Percentiles rank a stretch among this genome's conserved stretches.
These are phyloP conservation scores for Macrophya annulata DNA, from an alignment of 2,888 invertebrate genomes.

Conservation along the genomic window DNA sequence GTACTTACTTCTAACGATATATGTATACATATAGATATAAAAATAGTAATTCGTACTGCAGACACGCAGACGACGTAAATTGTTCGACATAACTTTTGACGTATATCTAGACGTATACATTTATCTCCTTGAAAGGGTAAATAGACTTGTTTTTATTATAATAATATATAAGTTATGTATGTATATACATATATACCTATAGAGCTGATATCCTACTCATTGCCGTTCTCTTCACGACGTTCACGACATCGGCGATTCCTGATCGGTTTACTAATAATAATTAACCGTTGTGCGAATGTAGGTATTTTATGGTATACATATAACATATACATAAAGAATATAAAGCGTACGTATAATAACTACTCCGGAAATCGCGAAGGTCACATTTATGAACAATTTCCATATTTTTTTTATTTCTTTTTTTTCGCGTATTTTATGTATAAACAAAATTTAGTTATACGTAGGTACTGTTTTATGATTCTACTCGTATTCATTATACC, in stretches of 20 bases:
- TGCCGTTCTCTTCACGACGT: constrained; percentile 15
- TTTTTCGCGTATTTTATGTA: background rate
- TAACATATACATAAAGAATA: background rate
- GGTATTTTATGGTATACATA: too few species aligned
- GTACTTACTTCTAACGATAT: too few species aligned
- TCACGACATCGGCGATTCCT: constrained; percentile 27
- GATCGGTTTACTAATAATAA: constrained; percentile 47
- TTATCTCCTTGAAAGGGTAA: constrained; percentile 40
- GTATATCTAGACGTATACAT: background rate
- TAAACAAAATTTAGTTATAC: too few species aligned
- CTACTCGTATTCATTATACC: too few species aligned
- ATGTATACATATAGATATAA: background rate
- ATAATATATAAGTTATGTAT: constrained; percentile 11
- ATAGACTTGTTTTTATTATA: constrained; percentile 44
- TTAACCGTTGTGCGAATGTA: constrained; percentile 53
- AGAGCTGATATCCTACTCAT: background rate
- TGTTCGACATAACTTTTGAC: background rate
- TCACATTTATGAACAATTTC: constrained; percentile 11
- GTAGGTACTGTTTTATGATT: too few species aligned
- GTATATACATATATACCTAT: background rate
- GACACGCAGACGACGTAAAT: background rate
- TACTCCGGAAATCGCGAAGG: constrained; percentile 45
- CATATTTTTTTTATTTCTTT: background rate
- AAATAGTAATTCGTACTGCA: too few species aligned
- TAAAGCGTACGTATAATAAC: background rate